These are phyloP conservation scores for Meiosimyza decipiens DNA, from an alignment of 2,888 invertebrate genomes.

Conservation along the genomic window DNA sequence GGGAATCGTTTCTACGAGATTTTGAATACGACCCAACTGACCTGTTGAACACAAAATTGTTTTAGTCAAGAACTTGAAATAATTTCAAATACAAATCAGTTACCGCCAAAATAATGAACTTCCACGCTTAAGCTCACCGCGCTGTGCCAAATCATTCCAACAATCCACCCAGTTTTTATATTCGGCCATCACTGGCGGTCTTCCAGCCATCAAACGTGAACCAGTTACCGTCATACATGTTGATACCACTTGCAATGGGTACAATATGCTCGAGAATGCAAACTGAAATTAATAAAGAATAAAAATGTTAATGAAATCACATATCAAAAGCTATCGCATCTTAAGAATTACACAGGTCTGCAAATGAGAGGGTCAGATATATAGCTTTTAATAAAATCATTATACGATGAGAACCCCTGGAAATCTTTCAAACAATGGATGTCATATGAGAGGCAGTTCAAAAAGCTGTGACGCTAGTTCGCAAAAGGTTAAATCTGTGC, in stretches of 20 bases:
- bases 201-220: constrained; percentile 82
- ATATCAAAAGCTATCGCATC: neutral
- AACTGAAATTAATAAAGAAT: constrained; percentile 69
- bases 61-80: neutral
- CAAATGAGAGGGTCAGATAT: no score
- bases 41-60: constrained; percentile 31
- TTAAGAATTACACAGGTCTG: neutral
- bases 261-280: constrained; percentile 85
- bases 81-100: constrained; percentile 16
- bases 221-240: constrained; percentile 91
- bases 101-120: constrained; percentile 74
- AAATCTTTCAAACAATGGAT: no score
- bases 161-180: constrained; percentile 86
- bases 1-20: constrained; percentile 45
- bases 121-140: constrained; percentile 86
- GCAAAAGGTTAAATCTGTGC: no score
- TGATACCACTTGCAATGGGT: constrained; percentile 91
- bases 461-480: no score
- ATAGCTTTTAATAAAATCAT: no score
- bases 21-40: constrained; percentile 36
- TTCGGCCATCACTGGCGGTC: constrained; percentile 85
- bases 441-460: no score
- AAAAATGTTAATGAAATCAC: neutral
- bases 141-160: constrained; percentile 80
- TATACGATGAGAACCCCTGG: no score